Conservation (phyloP, 2,113 vertebrate species). For the Tupaia tana region DNA sequence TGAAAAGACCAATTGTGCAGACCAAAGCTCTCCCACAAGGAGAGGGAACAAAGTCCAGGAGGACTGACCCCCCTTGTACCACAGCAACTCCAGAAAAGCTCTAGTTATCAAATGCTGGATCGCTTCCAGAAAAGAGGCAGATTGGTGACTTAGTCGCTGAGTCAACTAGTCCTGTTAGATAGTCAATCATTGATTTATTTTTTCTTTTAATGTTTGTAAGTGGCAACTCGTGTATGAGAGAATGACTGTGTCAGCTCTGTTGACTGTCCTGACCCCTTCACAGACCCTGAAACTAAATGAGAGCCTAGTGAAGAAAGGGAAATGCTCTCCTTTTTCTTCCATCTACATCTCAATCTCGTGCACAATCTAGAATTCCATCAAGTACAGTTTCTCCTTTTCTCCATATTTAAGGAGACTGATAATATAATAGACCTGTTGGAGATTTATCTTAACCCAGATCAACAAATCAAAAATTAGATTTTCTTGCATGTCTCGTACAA, state of each 20-base stretch:
- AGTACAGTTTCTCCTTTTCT: not conserved
- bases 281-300: not conserved
- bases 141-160: conserved; percentile 29
- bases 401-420: not conserved
- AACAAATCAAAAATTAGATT: conserved; percentile 37
- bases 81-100: not conserved
- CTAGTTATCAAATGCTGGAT: conserved; percentile 18
- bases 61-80: not conserved
- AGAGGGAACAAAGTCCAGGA: not conserved
- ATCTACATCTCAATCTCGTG: not conserved
- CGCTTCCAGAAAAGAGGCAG: conserved; percentile 51
- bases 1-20: not conserved
- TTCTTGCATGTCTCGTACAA: not conserved
- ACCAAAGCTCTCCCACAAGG: not conserved
- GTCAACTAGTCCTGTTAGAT: not conserved
- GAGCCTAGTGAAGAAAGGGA: not conserved
- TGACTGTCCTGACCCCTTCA: not conserved
- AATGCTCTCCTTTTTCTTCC: not conserved
- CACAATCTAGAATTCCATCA: not conserved
- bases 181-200: conserved; percentile 39
- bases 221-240: not conserved
- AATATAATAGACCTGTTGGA: not conserved
- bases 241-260: not conserved
- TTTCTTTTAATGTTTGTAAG: conserved; percentile 18
- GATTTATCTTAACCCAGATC: not conserved